Conservation (phyloP, 1,140 invertebrate genomes). For the Oscheius sp. region DNA sequence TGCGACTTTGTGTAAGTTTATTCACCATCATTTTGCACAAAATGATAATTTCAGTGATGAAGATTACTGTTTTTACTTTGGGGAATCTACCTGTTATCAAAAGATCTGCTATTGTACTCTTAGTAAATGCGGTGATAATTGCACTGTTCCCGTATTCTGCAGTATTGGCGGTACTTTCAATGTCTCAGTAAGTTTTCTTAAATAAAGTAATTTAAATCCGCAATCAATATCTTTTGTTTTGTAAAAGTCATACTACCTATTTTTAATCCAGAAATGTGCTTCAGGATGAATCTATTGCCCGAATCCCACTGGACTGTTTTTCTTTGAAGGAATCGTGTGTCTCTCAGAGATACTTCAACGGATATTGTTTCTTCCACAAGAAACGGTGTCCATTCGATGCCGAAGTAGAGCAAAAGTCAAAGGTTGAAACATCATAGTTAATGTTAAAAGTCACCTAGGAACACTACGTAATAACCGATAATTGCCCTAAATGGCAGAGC, state of each 20-base stretch:
- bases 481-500: neutral
- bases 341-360: conserved; percentile 1
- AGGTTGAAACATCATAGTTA: too few species aligned
- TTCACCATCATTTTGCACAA: neutral
- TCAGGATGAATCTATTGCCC: too few species aligned
- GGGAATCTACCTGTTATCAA: conserved; percentile 9
- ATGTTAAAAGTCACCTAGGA: too few species aligned
- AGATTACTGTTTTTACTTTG: conserved; percentile 27
- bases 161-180: too few species aligned
- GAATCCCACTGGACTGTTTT: conserved; percentile 1
- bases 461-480: neutral
- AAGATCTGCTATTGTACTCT: conserved; percentile 22
- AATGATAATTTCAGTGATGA: conserved; percentile 7
- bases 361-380: conserved; percentile 18
- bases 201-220: too few species aligned
- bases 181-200: too few species aligned
- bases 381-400: neutral
- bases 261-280: too few species aligned
- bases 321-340: conserved; percentile 10
- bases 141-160: too few species aligned
- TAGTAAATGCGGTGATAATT: too few species aligned
- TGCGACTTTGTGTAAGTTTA: neutral
- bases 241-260: too few species aligned
- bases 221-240: too few species aligned
- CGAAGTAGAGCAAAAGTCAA: neutral